A percentile compares a stretch with the other conserved stretches of the same genome.
Conservation (phyloP, 2,797 vertebrate species). For the Tenualosa ilisha region DNA sequence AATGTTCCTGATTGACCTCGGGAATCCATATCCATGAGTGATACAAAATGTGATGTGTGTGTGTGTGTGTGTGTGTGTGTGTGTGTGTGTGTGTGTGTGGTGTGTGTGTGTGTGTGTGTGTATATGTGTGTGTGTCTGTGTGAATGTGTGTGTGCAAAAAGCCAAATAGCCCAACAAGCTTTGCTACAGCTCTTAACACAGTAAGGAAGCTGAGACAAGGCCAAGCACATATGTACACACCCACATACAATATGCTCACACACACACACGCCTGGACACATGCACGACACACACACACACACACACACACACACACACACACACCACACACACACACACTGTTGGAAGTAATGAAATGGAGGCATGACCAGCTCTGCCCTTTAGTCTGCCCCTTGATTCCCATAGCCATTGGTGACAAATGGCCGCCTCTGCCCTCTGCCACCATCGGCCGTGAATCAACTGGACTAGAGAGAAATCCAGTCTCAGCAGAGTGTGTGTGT, state of each 20-base stretch:
- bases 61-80: not conserved
- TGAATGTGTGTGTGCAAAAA: not conserved
- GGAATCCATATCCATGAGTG: not conserved
- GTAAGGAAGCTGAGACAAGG: not conserved
- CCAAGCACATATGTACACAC: not conserved
- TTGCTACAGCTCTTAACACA: not conserved
- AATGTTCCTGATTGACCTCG: not conserved
- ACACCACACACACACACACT: not conserved
- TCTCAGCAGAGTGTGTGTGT: not conserved
- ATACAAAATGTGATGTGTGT: constrained; percentile 5
- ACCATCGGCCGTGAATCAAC: constrained; percentile 32
- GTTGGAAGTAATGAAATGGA: constrained; percentile 51
- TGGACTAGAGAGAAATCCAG: not conserved
- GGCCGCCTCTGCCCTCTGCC: constrained; percentile 36
- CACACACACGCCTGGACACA: not conserved
- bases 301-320: constrained; percentile 10
- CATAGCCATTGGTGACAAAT: constrained; percentile 50
- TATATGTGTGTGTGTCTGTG: not conserved
- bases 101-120: not conserved
- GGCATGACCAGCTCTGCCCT: constrained; percentile 47
- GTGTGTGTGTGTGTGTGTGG: not conserved
- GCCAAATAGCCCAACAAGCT: not conserved
- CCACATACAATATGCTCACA: not conserved
- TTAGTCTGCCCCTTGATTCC: constrained; percentile 41
- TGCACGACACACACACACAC: constrained; percentile 32